phyloP scores from a whole-genome alignment of 2,888 invertebrate genomes.

The Eristalinus sepulchralis region DNA sequence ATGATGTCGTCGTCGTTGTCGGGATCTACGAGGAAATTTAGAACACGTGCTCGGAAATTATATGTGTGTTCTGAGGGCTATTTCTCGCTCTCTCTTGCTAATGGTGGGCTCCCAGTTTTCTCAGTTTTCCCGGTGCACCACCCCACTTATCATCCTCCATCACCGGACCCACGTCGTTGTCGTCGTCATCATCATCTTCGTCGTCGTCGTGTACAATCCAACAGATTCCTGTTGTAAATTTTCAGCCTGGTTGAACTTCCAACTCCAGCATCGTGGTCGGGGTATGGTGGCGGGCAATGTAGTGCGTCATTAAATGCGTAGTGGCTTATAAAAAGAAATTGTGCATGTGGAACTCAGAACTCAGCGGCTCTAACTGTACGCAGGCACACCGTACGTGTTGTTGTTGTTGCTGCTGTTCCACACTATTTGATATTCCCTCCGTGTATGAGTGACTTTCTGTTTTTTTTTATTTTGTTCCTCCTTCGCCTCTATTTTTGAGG shows the following conservation, averaged over 20 bases:
- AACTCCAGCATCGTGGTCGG: conserved; percentile 20
- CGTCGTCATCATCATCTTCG: background rate
- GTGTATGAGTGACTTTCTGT: too few relatives aligned
- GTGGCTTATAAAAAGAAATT: conserved; percentile 68
- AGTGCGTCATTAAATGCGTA: conserved; percentile 67
- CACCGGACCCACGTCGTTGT: background rate
- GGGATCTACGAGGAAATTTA: conserved; percentile 66
- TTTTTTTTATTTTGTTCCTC: too few relatives aligned
- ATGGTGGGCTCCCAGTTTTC: background rate
- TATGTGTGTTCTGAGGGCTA: conserved; percentile 19
- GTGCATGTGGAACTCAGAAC: conserved; percentile 28
- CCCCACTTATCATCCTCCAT: background rate
- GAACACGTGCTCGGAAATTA: conserved; percentile 70
- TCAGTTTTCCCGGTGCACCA: background rate
- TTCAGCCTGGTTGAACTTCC: conserved; percentile 58
- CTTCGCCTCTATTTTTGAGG: background rate
- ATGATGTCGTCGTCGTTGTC: conserved; percentile 31
- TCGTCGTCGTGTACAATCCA: background rate
- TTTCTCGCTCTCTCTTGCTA: background rate
- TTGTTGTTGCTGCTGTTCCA: too few relatives aligned
- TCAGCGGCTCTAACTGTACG: background rate
- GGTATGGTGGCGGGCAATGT: conserved; percentile 38
- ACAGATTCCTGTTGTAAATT: conserved; percentile 66
- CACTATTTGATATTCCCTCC: background rate
- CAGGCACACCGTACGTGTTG: background rate